Evolutionary conservation across 1,140 invertebrate species (phyloP).

Genomic region (Ephestia elutella): DNA sequence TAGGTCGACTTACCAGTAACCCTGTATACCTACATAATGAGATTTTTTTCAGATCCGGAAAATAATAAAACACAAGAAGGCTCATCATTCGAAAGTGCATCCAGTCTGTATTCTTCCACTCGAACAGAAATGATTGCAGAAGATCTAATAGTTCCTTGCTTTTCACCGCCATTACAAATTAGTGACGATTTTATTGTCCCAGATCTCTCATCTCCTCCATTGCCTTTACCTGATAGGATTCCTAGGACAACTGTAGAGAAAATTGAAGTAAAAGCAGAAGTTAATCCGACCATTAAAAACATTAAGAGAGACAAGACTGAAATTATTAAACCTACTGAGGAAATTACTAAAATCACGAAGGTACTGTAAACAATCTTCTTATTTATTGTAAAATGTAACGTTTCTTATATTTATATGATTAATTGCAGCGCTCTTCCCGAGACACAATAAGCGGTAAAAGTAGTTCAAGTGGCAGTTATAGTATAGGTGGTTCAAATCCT

Average conservation of each 20-base stretch:
- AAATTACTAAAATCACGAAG: slow-evolving; percentile 35
- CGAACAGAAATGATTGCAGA: slow-evolving; percentile 79
- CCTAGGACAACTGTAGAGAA: slow-evolving; percentile 49
- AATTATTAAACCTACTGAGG: slow-evolving; percentile 50
- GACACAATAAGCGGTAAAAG: slow-evolving; percentile 75
- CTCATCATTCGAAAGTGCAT: slow-evolving; percentile 87
- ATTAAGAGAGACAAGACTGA: slow-evolving; percentile 68
- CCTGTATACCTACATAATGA: too few species aligned
- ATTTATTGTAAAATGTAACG: slow-evolving; percentile 2
- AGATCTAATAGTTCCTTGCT: slow-evolving; percentile 75
- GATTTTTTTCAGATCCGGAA: slow-evolving; percentile 59
- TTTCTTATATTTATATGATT: neutral
- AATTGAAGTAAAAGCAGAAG: slow-evolving; percentile 64
- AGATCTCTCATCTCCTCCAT: slow-evolving; percentile 60
- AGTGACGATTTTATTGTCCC: slow-evolving; percentile 72
- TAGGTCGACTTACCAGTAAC: neutral
- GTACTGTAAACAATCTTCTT: slow-evolving; percentile 25
- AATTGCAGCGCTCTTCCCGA: slow-evolving; percentile 28
- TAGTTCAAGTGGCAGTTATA: slow-evolving; percentile 80
- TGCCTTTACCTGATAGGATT: slow-evolving; percentile 63
- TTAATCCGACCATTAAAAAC: slow-evolving; percentile 44
- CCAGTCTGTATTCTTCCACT: slow-evolving; percentile 84
- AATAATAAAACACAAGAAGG: slow-evolving; percentile 77
- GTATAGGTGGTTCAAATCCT: slow-evolving; percentile 75
- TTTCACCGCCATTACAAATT: slow-evolving; percentile 68